Base-by-base conservation (phyloP, 1,140 invertebrate species). In the Eupeodes corollae region DNA sequence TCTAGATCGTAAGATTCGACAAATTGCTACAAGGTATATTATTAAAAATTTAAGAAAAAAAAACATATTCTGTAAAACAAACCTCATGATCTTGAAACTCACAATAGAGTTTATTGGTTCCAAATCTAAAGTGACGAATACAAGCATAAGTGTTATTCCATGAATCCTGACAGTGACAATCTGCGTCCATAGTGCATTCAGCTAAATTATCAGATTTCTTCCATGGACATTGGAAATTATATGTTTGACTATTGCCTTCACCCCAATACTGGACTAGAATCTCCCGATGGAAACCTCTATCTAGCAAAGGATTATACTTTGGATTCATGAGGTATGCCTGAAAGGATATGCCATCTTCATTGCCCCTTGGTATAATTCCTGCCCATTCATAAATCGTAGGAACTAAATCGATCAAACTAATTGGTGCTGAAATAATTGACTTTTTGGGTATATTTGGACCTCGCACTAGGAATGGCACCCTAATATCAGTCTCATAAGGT, bases 401-500 rank as follows among this genome's bases (percentile, higher is more conserved):
- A 15, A 84, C 83, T 26, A 94, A 62, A 63, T 93, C 89, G 18
- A 92, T 80, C 53, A 83, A 82, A 12, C 83, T 74, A 1, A 87
- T 76, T 12, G 82, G 76, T 41, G 76, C 70, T 15, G 70, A 53
- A 37, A 75, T 55, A 13, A 69, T 51, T 1, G 54, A 55, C 19
- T 74, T 76, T 44, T 63, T 55, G 21, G 56, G 52, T 18, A 91
- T 73, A 1, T 72, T 73, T 2, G 89, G 89, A 16, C 90, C 89
- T 49, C 80, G 70, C 5, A 93, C 78, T 21, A 91, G 55, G 12
- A 94, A 68, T 6, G 91, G 90, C 1, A 93, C 79, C 56, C 77
- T 75, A 31, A 91, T 85, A 59, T 94, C 91, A 5, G 86, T 83
- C 59, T 94, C 88, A 63, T 94, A 94, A 0, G 86, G 83, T 54